These are phyloP conservation scores for Muschampia plurimacula DNA, from an alignment of 2,888 invertebrate species.

Conservation along the genomic window DNA sequence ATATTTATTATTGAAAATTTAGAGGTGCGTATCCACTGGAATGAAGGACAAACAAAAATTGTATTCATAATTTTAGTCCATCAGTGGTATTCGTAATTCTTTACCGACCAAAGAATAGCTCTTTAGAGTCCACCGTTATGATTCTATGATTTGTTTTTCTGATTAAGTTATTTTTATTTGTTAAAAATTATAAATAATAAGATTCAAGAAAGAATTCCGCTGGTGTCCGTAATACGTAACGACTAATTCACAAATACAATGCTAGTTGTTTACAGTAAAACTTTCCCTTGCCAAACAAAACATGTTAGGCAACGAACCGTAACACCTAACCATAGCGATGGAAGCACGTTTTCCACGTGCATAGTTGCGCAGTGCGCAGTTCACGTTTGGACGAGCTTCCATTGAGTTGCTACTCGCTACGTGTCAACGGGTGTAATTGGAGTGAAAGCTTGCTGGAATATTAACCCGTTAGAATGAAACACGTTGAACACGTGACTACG, in stretches of 20 bases:
- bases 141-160: too few species aligned
- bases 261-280: constrained; percentile 4
- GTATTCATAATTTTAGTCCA: too few species aligned
- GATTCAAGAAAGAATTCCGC: neutral
- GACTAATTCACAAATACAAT: neutral
- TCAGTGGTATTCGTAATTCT: too few species aligned
- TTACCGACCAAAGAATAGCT: too few species aligned
- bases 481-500: constrained; percentile 4
- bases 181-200: too few species aligned
- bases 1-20: too few species aligned
- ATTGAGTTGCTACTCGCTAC: neutral
- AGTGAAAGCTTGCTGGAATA: constrained; percentile 20
- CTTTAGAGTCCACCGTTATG: too few species aligned
- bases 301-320: neutral
- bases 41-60: too few species aligned
- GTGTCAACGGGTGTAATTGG: constrained; percentile 13
- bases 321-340: neutral
- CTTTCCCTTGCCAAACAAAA: constrained; percentile 21
- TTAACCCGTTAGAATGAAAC: neutral
- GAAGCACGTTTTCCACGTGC: constrained; percentile 35
- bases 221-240: neutral
- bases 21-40: too few species aligned
- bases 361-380: constrained; percentile 11
- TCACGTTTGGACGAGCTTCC: constrained; percentile 16
- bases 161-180: too few species aligned